Evolutionary conservation across 2,888 invertebrate species (phyloP).

Genomic region (Nephrotoma guestfalica): DNA sequence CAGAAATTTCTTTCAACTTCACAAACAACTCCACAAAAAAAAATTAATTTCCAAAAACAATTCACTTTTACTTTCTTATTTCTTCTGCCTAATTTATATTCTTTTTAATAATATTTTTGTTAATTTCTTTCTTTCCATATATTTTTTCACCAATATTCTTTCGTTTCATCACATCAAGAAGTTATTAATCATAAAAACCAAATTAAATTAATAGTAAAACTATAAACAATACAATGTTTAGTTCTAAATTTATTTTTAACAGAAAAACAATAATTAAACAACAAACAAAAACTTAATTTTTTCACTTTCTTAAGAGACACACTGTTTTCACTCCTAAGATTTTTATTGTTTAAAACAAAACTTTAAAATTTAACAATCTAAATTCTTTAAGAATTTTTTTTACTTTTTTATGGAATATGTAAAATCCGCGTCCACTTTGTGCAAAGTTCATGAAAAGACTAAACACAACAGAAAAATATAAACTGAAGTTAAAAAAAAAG

Average conservation of each 20-base stretch:
- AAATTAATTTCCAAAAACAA: not conserved
- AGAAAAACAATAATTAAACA: not conserved
- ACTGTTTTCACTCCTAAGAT: not conserved
- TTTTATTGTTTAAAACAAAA: not conserved
- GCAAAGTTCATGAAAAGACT: conserved; percentile 1
- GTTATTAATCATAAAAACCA: not conserved
- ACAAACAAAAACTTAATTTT: not conserved
- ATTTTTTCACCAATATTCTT: not conserved
- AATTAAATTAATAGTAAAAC: not conserved
- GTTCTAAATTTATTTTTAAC: not conserved
- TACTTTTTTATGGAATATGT: not conserved
- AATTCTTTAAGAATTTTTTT: conserved; percentile 1
- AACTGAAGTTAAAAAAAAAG: not conserved
- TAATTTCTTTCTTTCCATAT: not conserved
- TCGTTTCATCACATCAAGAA: not conserved
- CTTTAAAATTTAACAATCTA: not conserved
- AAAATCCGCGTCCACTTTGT: not conserved
- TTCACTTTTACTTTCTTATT: not conserved
- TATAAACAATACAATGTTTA: not conserved
- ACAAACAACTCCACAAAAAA: not conserved
- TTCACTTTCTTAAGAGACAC: not conserved
- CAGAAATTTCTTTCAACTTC: not conserved
- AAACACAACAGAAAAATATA: conserved; percentile 1
- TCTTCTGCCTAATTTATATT: not conserved
- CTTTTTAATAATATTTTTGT: not conserved